These are phyloP conservation scores for Megaceryle torquata DNA, from an alignment of 2,113 vertebrate genomes.

Conservation along the genomic window DNA sequence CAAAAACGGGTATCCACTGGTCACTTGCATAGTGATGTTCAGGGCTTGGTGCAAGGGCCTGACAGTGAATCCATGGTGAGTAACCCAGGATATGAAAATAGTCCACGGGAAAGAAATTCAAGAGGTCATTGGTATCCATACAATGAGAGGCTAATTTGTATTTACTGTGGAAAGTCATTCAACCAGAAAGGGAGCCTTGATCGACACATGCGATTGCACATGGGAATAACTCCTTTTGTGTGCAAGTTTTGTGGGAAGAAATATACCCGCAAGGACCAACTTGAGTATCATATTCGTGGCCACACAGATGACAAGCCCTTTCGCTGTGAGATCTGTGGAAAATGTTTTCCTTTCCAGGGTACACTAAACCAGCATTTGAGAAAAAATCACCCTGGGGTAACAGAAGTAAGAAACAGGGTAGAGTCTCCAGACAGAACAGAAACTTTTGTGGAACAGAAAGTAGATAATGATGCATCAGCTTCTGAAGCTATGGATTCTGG, in stretches of 20 bases:
- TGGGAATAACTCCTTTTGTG: constrained; percentile 98
- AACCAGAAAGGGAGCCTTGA: constrained; percentile 99
- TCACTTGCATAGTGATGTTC: constrained; percentile 74
- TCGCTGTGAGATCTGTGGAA: constrained; percentile 97
- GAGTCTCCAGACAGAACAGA: constrained; percentile 91
- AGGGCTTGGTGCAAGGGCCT: constrained; percentile 70
- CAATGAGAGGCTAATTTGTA: constrained; percentile 93
- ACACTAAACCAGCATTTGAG: constrained; percentile 98
- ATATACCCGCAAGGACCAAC: constrained; percentile 97
- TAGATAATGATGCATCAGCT: constrained; percentile 79
- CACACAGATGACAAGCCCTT: constrained; percentile 99
- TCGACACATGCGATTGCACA: constrained; percentile 97
- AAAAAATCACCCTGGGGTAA: constrained; percentile 93
- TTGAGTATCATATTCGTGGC: constrained; percentile 98
- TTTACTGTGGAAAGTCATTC: constrained; percentile 99
- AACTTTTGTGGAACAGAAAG: constrained; percentile 82
- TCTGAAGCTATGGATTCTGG: constrained; percentile 86
- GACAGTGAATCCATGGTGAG: constrained; percentile 71
- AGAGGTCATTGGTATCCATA: constrained; percentile 94
- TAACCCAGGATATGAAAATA: constrained; percentile 82
- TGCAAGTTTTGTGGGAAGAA: constrained; percentile 99
- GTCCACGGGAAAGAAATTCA: constrained; percentile 85
- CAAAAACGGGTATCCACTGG: constrained; percentile 80
- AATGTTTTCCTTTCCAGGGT: constrained; percentile 99
- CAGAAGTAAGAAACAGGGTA: constrained; percentile 81